A percentile compares a stretch with the other conserved stretches of the same genome.
Evolutionary conservation across 2,113 vertebrate species (phyloP).

Genomic region (Cavia porcellus): DNA sequence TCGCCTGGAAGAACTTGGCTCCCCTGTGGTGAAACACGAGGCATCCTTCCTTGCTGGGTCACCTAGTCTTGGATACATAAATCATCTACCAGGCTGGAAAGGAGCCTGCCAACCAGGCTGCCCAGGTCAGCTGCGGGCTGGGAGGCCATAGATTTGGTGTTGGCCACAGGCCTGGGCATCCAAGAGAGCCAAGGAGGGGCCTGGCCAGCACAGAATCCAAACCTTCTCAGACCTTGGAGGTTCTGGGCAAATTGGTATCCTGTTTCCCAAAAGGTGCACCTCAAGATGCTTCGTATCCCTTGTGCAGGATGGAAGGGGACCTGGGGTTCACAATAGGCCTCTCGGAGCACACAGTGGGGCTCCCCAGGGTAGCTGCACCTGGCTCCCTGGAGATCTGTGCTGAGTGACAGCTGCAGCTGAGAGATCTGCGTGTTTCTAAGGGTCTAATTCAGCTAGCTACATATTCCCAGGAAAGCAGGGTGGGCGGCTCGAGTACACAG

Average conservation of each 20-base stretch:
- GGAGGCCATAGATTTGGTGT: background rate
- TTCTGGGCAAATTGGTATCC: background rate
- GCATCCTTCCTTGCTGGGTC: background rate
- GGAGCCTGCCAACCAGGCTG: background rate
- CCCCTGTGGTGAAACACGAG: background rate
- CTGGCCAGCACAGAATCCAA: background rate
- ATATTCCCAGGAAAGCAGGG: background rate
- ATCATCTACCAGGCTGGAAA: background rate
- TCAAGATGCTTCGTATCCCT: too few relatives aligned
- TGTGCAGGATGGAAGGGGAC: too few relatives aligned
- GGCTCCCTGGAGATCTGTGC: background rate
- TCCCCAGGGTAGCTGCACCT: background rate
- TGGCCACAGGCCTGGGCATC: background rate
- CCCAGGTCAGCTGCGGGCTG: background rate
- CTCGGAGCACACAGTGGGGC: background rate
- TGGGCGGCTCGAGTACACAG: background rate
- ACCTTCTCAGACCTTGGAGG: background rate
- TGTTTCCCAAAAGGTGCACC: background rate
- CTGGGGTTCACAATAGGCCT: background rate
- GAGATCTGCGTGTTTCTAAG: background rate
- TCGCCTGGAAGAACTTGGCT: background rate
- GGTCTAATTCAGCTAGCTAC: background rate
- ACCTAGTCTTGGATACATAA: background rate
- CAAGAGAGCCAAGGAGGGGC: background rate
- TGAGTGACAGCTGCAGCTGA: conserved; percentile 39